Conservation (phyloP, 2,888 invertebrate genomes). For the Drosophila austrosaltans region DNA sequence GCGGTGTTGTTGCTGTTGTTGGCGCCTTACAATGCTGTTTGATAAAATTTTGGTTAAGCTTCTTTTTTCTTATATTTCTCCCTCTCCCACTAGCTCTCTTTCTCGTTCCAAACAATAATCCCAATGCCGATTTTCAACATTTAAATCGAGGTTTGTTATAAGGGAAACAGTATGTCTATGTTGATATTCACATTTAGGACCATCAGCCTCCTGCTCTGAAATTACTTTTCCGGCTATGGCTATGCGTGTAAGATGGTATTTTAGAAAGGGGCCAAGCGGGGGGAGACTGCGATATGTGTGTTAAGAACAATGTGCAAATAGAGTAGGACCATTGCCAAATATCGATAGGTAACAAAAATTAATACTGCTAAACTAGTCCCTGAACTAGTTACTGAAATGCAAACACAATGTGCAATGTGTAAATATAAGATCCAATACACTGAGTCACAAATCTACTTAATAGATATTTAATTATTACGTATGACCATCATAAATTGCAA, state of each 20-base stretch:
- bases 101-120: conserved; percentile 3
- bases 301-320: conserved; percentile 45
- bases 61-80: conserved; percentile 4
- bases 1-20: conserved; percentile 17
- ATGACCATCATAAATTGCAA: too few relatives aligned
- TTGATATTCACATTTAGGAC: conserved; percentile 16
- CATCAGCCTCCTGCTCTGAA: conserved; percentile 22
- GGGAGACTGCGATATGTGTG: conserved; percentile 19
- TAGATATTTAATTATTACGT: neutral
- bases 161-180: conserved; percentile 4
- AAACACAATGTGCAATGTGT: neutral
- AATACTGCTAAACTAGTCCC: neutral
- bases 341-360: neutral
- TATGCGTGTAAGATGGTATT: conserved; percentile 32
- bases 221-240: conserved; percentile 45
- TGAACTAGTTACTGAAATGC: neutral
- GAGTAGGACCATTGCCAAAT: neutral
- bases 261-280: conserved; percentile 4
- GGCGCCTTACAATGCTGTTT: conserved; percentile 13
- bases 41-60: conserved; percentile 9
- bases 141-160: neutral
- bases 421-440: neutral
- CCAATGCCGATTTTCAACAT: conserved; percentile 6
- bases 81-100: conserved; percentile 10
- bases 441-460: too few relatives aligned